Percentiles rank a stretch among this genome's conserved stretches.
These are phyloP conservation scores for Diarsia rubi DNA, from an alignment of 2,888 invertebrate species.

Conservation along the genomic window DNA sequence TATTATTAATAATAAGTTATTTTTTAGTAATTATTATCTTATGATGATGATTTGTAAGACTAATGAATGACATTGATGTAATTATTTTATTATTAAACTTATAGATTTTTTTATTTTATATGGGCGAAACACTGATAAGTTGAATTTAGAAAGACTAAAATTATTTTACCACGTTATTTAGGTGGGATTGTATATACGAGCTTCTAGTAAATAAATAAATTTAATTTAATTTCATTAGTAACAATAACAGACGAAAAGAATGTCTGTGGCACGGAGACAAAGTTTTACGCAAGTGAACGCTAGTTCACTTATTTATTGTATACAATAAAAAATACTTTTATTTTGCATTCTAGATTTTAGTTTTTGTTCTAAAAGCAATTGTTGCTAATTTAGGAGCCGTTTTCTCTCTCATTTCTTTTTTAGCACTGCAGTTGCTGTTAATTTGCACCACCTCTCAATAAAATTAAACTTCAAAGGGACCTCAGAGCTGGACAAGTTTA, in stretches of 20 bases:
- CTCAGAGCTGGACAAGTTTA: slow-evolving; percentile 8
- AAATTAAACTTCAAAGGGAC: slow-evolving; percentile 26
- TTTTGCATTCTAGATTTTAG: not conserved
- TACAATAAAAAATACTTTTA: slow-evolving; percentile 6
- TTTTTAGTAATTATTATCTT: too few species aligned
- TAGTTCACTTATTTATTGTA: slow-evolving; percentile 12
- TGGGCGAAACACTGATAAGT: too few species aligned
- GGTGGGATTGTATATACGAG: too few species aligned
- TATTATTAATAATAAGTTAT: not conserved
- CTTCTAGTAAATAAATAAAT: too few species aligned
- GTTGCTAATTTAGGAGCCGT: slow-evolving; percentile 4
- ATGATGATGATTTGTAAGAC: too few species aligned
- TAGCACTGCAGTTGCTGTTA: slow-evolving; percentile 17
- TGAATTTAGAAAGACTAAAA: too few species aligned
- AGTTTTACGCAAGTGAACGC: not conserved
- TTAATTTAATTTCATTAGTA: too few species aligned
- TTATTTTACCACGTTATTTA: too few species aligned
- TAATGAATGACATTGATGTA: too few species aligned
- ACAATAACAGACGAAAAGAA: too few species aligned
- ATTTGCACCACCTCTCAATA: slow-evolving; percentile 29
- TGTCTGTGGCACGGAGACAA: not conserved
- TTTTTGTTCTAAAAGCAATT: slow-evolving; percentile 5
- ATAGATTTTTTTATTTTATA: too few species aligned
- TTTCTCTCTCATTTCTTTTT: slow-evolving; percentile 7
- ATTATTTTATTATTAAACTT: too few species aligned